Evolutionary conservation across 2,797 vertebrate species (phyloP).

Genomic region (Spinibarbus caldwelli): DNA sequence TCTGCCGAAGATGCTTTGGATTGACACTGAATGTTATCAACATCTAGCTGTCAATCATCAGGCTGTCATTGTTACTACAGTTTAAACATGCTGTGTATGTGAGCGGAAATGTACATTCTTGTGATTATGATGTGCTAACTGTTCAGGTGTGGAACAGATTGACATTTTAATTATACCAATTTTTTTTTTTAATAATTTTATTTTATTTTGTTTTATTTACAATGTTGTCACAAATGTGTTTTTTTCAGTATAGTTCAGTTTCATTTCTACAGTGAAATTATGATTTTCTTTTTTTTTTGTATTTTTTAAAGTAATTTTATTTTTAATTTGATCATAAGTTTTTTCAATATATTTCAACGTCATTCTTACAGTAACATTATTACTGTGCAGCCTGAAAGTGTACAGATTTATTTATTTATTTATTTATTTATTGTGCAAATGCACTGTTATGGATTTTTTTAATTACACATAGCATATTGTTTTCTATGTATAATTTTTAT

Average conservation of each 20-base stretch:
- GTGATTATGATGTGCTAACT: not conserved
- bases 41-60: conserved; percentile 32
- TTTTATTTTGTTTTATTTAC: not conserved
- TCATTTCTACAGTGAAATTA: not conserved
- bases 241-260: not conserved
- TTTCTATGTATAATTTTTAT: too few relatives aligned
- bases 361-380: not conserved
- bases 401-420: not conserved
- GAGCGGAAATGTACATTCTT: not conserved
- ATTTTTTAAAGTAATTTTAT: not conserved
- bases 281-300: not conserved
- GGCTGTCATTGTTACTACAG: not conserved
- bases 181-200: not conserved
- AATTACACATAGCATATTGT: too few relatives aligned
- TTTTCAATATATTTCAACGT: not conserved
- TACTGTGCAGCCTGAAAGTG: not conserved
- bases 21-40: not conserved
- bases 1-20: conserved; percentile 16
- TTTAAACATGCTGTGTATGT: not conserved
- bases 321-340: not conserved
- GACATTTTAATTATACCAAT: too few relatives aligned
- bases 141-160: not conserved
- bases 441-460: too few relatives aligned
- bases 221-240: not conserved
- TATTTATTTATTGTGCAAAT: not conserved